Percentiles rank a stretch among this genome's conserved stretches.
These are phyloP conservation scores for Myathropa florea DNA, from an alignment of 2,888 invertebrate species.

Conservation along the genomic window DNA sequence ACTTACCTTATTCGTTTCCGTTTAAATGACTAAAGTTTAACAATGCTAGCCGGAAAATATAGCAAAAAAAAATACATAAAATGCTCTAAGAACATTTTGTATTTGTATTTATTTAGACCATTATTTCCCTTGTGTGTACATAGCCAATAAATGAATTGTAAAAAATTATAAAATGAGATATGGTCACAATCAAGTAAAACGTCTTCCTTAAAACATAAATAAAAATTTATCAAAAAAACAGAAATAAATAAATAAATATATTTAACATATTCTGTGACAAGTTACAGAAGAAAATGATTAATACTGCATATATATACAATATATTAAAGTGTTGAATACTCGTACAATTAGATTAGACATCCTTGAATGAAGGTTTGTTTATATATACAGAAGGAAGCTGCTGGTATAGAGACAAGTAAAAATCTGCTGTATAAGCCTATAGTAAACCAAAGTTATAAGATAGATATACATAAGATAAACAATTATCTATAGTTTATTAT, in stretches of 20 bases:
- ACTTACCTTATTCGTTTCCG: constrained; percentile 52
- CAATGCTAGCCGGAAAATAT: not conserved
- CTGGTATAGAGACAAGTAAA: constrained; percentile 18
- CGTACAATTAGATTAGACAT: constrained; percentile 11
- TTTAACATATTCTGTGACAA: constrained; percentile 54
- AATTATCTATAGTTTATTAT: constrained; percentile 16
- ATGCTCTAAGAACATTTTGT: constrained; percentile 64
- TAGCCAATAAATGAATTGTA: constrained; percentile 3
- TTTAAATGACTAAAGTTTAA: constrained; percentile 6
- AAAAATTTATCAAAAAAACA: constrained; percentile 44
- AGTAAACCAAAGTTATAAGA: not conserved
- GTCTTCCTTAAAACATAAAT: constrained; percentile 74
- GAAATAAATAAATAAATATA: constrained; percentile 22
- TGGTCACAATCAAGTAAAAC: constrained; percentile 78
- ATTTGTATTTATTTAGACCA: constrained; percentile 59
- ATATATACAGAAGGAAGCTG: constrained; percentile 27
- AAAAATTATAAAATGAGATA: constrained; percentile 49
- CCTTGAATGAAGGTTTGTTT: constrained; percentile 42
- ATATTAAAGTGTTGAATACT: constrained; percentile 62
- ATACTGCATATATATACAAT: constrained; percentile 18
- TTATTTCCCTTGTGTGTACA: constrained; percentile 31
- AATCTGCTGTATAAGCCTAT: constrained; percentile 31
- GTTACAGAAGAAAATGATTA: constrained; percentile 12
- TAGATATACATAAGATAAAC: not conserved
- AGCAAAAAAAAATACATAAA: constrained; percentile 16